phyloP scores from a whole-genome alignment of 2,888 invertebrate genomes.

The Pseudoips prasinana region DNA sequence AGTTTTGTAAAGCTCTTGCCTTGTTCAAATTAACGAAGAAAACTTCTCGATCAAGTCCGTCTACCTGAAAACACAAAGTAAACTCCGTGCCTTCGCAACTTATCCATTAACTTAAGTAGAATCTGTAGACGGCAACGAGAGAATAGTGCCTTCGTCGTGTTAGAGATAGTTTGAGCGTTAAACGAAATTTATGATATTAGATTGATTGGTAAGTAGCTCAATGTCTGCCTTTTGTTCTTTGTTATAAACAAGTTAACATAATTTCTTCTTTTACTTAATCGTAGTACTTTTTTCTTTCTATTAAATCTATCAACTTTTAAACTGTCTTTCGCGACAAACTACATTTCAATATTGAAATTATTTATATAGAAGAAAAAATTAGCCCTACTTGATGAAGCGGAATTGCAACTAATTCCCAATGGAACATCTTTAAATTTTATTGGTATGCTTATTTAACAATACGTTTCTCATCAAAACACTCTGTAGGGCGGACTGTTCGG shows the following conservation, averaged over 20 bases:
- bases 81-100: conserved; percentile 78
- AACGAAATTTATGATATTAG: conserved; percentile 66
- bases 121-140: conserved; percentile 77
- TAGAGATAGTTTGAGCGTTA: conserved; percentile 65
- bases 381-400: too few relatives aligned
- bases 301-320: too few relatives aligned
- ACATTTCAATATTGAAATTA: too few relatives aligned
- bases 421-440: too few relatives aligned
- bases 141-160: conserved; percentile 59
- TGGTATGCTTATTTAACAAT: too few relatives aligned
- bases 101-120: conserved; percentile 82
- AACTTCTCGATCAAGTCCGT: conserved; percentile 79
- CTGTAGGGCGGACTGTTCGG: too few relatives aligned
- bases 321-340: too few relatives aligned
- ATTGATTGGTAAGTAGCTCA: conserved; percentile 51
- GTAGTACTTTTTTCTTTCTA: too few relatives aligned
- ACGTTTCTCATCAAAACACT: too few relatives aligned
- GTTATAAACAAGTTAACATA: conserved; percentile 7
- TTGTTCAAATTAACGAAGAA: conserved; percentile 80
- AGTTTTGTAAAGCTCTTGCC: conserved; percentile 69
- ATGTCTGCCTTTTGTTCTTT: conserved; percentile 27
- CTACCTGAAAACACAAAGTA: conserved; percentile 81
- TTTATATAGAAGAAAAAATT: too few relatives aligned
- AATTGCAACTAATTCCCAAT: too few relatives aligned
- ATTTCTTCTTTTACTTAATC: too few relatives aligned